phyloP scores from a whole-genome alignment of 2,888 invertebrate species.

The Folsomia manolachei region DNA sequence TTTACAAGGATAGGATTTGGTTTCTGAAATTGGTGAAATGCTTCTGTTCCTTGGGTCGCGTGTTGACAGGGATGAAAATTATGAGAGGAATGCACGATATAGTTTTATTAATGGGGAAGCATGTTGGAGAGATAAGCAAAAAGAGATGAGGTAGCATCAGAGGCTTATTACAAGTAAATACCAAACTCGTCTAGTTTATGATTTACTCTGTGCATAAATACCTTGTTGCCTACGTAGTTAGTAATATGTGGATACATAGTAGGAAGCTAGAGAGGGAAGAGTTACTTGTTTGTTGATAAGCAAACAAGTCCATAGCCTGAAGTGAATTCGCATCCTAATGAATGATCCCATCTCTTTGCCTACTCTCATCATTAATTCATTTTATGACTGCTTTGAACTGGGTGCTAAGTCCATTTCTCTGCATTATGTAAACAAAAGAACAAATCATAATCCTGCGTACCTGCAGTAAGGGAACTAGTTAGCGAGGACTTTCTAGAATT shows the following conservation, averaged over 20 bases:
- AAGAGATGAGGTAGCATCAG: neutral
- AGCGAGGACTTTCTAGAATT: too few species aligned
- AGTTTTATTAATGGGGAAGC: neutral
- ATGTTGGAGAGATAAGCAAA: too few species aligned
- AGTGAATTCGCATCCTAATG: conserved; percentile 21
- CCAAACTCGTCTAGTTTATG: neutral
- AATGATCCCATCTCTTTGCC: conserved; percentile 35
- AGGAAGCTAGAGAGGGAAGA: neutral
- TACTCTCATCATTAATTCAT: conserved; percentile 37
- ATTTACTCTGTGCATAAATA: too few species aligned
- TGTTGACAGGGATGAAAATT: conserved; percentile 3
- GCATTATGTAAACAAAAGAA: conserved; percentile 9
- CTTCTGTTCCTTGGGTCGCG: neutral
- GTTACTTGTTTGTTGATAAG: neutral
- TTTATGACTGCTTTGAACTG: conserved; percentile 22
- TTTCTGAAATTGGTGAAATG: neutral
- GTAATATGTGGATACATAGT: neutral
- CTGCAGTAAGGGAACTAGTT: too few species aligned
- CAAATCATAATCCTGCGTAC: neutral
- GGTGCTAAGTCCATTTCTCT: conserved; percentile 10
- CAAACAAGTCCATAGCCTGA: neutral
- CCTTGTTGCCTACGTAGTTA: neutral
- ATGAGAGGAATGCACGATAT: neutral
- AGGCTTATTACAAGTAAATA: neutral
- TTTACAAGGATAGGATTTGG: neutral